Evolutionary conservation across 2,113 vertebrate genomes (phyloP).

Genomic region (Anoura caudifer): DNA sequence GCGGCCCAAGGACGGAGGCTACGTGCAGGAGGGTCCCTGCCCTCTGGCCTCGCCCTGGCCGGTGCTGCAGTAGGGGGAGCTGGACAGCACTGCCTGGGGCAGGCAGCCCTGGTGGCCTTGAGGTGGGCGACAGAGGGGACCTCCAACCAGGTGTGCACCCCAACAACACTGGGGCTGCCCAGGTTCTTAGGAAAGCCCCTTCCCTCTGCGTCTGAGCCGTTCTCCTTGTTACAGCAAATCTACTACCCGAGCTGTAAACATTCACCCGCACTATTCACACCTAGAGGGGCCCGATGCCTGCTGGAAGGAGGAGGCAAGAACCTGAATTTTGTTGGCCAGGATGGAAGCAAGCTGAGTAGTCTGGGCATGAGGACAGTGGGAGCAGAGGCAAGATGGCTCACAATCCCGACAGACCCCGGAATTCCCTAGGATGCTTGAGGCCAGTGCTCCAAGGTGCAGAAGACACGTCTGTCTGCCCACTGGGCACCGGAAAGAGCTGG

Average conservation of each 20-base stretch:
- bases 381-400: background rate
- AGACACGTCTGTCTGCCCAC: background rate
- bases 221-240: no score
- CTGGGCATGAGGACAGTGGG: rapidly evolving
- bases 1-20: background rate
- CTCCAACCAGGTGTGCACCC: no score
- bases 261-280: rapidly evolving
- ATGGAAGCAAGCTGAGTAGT: background rate
- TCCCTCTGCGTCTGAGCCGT: background rate
- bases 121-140: background rate
- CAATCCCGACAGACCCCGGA: background rate
- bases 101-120: background rate
- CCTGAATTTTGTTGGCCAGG: background rate
- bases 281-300: background rate
- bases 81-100: background rate
- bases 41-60: background rate
- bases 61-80: background rate
- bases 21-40: rapidly evolving
- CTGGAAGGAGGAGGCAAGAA: background rate
- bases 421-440: background rate
- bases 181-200: rapidly evolving
- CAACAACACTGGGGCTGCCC: background rate
- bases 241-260: background rate
- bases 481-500: background rate
- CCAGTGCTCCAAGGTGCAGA: background rate